Percentiles rank a stretch among this genome's conserved stretches.
Conservation (phyloP, 2,113 vertebrate species). For the Tychaedon coryphoeus region DNA sequence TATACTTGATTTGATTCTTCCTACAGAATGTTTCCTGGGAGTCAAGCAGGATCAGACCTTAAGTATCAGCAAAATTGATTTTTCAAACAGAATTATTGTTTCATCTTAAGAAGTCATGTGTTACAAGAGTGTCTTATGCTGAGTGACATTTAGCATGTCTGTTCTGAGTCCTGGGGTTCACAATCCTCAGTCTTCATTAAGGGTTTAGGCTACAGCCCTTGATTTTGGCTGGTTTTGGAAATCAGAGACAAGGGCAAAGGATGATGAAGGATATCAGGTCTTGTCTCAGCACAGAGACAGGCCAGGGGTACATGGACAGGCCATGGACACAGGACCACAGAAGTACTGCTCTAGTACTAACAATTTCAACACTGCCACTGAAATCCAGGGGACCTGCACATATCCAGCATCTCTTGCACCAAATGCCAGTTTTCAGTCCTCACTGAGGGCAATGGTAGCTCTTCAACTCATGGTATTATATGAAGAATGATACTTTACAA, state of each 20-base stretch:
- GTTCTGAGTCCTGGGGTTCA: not conserved
- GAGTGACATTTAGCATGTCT: not conserved
- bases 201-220: not conserved
- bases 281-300: not conserved
- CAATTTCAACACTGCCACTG: not conserved
- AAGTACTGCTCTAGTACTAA: not conserved
- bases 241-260: not conserved
- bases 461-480: not conserved
- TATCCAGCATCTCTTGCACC: not conserved
- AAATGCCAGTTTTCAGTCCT: not conserved
- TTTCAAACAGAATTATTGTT: slow-evolving; percentile 14
- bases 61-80: slow-evolving; percentile 33
- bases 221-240: not conserved
- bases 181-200: not conserved
- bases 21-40: not conserved
- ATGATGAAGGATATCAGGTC: not conserved
- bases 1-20: slow-evolving; percentile 48
- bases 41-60: slow-evolving; percentile 18
- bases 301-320: not conserved
- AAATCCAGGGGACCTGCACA: not conserved
- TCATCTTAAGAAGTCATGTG: not conserved
- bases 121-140: not conserved
- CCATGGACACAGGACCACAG: not conserved
- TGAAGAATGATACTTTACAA: not conserved
- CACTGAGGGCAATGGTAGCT: not conserved